These are phyloP conservation scores for Phyto melanocephala DNA, from an alignment of 2,888 invertebrate species.

Conservation along the genomic window DNA sequence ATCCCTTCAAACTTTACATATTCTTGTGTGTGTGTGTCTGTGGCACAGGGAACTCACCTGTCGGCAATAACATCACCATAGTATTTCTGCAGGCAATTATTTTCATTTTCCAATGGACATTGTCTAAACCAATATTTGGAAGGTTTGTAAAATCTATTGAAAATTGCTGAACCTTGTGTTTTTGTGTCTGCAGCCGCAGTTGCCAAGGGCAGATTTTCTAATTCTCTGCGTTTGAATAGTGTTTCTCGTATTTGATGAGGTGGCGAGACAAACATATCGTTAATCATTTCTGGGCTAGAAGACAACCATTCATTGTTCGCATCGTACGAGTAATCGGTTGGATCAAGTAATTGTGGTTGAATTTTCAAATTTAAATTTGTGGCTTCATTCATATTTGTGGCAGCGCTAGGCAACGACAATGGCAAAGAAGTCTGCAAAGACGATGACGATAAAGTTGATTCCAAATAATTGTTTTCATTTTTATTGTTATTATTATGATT, in stretches of 20 bases:
- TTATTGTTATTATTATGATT: slow-evolving; percentile 42
- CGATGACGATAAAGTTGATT: slow-evolving; percentile 22
- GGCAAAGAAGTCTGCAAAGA: slow-evolving; percentile 19
- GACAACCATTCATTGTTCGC: slow-evolving; percentile 32
- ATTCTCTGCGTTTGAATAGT: slow-evolving; percentile 20
- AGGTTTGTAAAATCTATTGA: slow-evolving; percentile 69
- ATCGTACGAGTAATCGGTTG: slow-evolving; percentile 20
- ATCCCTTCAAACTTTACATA: neutral
- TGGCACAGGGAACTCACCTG: slow-evolving; percentile 70
- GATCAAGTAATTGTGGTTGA: slow-evolving; percentile 24
- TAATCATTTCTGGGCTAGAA: slow-evolving; percentile 35
- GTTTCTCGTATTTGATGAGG: slow-evolving; percentile 10
- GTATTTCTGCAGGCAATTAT: slow-evolving; percentile 71
- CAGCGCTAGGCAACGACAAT: slow-evolving; percentile 31
- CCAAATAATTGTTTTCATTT: slow-evolving; percentile 45
- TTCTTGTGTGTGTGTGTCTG: neutral
- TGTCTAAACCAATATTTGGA: slow-evolving; percentile 70
- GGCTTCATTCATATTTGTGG: slow-evolving; percentile 39
- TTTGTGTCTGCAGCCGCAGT: slow-evolving; percentile 1
- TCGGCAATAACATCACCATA: slow-evolving; percentile 70
- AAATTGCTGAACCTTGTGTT: slow-evolving; percentile 55
- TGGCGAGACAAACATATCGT: slow-evolving; percentile 48
- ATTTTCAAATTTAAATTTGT: slow-evolving; percentile 25
- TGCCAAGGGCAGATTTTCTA: slow-evolving; percentile 32
- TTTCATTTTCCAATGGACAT: slow-evolving; percentile 69